A percentile compares a stretch with the other conserved stretches of the same genome.
phyloP scores from a whole-genome alignment of 2,888 invertebrate genomes.

The Folsomia candida region DNA sequence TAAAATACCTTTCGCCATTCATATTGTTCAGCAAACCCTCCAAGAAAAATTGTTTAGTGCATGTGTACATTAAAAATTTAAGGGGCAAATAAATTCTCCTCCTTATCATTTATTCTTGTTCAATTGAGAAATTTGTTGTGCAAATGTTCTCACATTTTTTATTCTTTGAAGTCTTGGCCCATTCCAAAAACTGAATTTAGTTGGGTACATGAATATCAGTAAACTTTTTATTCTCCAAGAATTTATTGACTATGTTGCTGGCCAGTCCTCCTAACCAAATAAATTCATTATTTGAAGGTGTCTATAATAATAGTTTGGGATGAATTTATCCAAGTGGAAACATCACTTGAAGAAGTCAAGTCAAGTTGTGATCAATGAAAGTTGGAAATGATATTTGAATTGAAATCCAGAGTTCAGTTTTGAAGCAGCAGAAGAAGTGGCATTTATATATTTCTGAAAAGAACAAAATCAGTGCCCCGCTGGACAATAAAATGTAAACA shows the following conservation, averaged over 20 bases:
- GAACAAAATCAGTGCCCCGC: slow-evolving; percentile 14
- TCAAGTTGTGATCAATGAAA: background rate
- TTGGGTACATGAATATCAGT: too few relatives aligned
- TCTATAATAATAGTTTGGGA: background rate
- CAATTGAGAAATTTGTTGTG: slow-evolving; percentile 1
- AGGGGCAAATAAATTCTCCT: slow-evolving; percentile 16
- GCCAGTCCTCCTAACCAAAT: background rate
- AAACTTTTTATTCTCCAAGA: too few relatives aligned
- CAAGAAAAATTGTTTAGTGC: background rate
- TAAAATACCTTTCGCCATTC: too few relatives aligned
- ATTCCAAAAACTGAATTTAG: too few relatives aligned
- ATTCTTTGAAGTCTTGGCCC: background rate
- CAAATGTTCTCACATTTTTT: background rate
- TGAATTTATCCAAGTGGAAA: slow-evolving; percentile 16
- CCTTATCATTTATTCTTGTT: background rate
- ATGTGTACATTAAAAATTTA: background rate
- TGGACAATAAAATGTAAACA: slow-evolving; percentile 44
- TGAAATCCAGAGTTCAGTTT: background rate
- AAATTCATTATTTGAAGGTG: background rate
- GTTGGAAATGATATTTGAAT: background rate
- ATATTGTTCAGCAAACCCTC: background rate
- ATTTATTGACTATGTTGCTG: background rate
- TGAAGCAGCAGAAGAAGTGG: slow-evolving; percentile 4
- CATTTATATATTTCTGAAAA: background rate
- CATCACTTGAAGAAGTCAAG: background rate